Percentiles rank a stretch among this genome's conserved stretches.
phyloP scores from a whole-genome alignment of 2,113 vertebrate species.

The Seriola dumerili region DNA sequence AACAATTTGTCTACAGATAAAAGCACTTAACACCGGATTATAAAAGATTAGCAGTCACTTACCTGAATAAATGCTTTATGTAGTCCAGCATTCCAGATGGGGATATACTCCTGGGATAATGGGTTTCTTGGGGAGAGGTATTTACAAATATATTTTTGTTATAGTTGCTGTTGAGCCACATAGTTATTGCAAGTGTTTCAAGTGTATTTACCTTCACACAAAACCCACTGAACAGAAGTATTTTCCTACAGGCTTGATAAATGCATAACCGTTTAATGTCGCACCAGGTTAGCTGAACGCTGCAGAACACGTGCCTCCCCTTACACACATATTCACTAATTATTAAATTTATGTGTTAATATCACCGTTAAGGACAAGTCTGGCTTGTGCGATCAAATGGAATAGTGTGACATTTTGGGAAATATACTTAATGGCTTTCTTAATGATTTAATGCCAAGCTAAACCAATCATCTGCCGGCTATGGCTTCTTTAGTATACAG shows the following conservation, averaged over 20 bases:
- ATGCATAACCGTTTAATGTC: constrained; percentile 17
- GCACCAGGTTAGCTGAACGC: constrained; percentile 27
- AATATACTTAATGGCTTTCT: not conserved
- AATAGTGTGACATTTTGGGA: constrained; percentile 2
- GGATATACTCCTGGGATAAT: constrained; percentile 37
- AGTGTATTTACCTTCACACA: constrained; percentile 33
- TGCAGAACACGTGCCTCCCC: constrained; percentile 73
- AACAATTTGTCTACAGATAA: constrained; percentile 65
- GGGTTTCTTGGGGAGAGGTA: constrained; percentile 8
- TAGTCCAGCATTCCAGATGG: constrained; percentile 56
- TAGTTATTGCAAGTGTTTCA: constrained; percentile 22
- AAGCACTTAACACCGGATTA: constrained; percentile 74
- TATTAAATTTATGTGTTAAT: not conserved
- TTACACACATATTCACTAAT: not conserved
- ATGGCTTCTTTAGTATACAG: not conserved
- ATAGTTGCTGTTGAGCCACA: constrained; percentile 12
- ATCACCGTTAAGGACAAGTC: not conserved
- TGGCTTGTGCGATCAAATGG: not conserved
- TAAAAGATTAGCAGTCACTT: constrained; percentile 75
- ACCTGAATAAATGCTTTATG: constrained; percentile 67
- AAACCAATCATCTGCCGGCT: not conserved
- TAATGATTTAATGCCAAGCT: constrained; percentile 3
- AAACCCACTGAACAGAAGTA: constrained; percentile 10
- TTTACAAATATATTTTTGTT: constrained; percentile 32
- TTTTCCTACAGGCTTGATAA: constrained; percentile 24